Evolutionary conservation across 2,888 invertebrate genomes (phyloP).

Genomic region (Drosophila eohydei): DNA sequence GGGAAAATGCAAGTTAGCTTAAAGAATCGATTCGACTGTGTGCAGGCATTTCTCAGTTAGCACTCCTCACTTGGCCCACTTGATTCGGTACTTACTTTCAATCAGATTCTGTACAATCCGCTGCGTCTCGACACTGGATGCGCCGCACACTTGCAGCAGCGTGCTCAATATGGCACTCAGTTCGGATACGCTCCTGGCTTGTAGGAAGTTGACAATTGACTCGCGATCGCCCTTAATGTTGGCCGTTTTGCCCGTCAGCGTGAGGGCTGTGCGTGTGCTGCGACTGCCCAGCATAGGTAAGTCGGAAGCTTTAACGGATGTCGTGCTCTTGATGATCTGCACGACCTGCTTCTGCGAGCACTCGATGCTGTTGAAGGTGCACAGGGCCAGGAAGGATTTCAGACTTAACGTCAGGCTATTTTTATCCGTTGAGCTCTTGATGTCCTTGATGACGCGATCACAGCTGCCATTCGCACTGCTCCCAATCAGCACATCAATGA

Average conservation of each 20-base stretch:
- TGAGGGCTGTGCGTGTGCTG: slow-evolving; percentile 48
- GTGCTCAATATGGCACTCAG: slow-evolving; percentile 50
- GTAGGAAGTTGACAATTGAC: slow-evolving; percentile 52
- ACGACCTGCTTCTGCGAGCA: slow-evolving; percentile 60
- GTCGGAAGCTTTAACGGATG: slow-evolving; percentile 11
- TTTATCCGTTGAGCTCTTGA: slow-evolving; percentile 50
- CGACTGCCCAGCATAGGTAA: slow-evolving; percentile 37
- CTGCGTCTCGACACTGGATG: slow-evolving; percentile 45
- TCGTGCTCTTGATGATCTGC: slow-evolving; percentile 64
- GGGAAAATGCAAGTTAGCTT: not conserved
- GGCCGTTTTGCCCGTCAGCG: not conserved
- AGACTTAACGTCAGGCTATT: slow-evolving; percentile 52
- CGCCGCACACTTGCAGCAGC: slow-evolving; percentile 60
- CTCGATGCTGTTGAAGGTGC: slow-evolving; percentile 61
- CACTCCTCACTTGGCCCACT: not conserved
- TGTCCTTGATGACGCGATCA: slow-evolving; percentile 56
- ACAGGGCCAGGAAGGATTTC: slow-evolving; percentile 58
- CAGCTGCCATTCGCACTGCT: slow-evolving; percentile 47
- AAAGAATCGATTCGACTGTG: not conserved
- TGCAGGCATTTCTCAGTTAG: too few relatives aligned
- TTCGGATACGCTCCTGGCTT: slow-evolving; percentile 38
- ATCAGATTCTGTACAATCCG: slow-evolving; percentile 59
- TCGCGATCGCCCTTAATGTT: slow-evolving; percentile 54
- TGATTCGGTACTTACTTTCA: slow-evolving; percentile 54
- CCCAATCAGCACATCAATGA: slow-evolving; percentile 66